phyloP scores from a whole-genome alignment of 1,140 invertebrate genomes.

The Lysiphlebus fabarum region DNA sequence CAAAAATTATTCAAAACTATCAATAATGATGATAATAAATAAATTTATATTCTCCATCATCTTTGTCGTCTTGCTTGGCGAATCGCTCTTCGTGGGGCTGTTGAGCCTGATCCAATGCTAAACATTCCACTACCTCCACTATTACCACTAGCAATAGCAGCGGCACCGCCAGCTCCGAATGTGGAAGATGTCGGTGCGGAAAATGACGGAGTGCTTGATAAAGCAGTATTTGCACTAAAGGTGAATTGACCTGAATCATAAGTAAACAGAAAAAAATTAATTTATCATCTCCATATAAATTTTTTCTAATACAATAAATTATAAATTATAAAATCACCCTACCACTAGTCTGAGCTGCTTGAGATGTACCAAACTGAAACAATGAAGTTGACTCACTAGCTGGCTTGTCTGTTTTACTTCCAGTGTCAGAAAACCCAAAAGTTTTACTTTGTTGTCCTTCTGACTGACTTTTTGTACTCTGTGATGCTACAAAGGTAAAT shows the following conservation, averaged over 20 bases:
- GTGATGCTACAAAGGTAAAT: no score
- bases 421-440: constrained; percentile 44
- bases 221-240: constrained; percentile 32
- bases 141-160: background rate
- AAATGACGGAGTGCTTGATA: constrained; percentile 36
- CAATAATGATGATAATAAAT: background rate
- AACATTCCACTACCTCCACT: constrained; percentile 39
- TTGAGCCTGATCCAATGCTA: constrained; percentile 51
- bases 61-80: constrained; percentile 43
- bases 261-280: constrained; percentile 16
- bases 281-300: no score
- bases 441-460: background rate
- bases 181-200: constrained; percentile 23
- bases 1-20: no score
- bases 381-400: background rate
- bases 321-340: background rate
- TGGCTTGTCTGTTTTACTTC: constrained; percentile 22
- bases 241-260: constrained; percentile 39
- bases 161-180: background rate
- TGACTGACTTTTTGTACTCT: background rate
- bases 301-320: no score
- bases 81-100: constrained; percentile 42
- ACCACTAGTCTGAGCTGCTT: background rate
- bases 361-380: constrained; percentile 15
- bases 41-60: constrained; percentile 53